Base-by-base conservation (phyloP, 1,140 invertebrate species). In the Achatina immaculata region DNA sequence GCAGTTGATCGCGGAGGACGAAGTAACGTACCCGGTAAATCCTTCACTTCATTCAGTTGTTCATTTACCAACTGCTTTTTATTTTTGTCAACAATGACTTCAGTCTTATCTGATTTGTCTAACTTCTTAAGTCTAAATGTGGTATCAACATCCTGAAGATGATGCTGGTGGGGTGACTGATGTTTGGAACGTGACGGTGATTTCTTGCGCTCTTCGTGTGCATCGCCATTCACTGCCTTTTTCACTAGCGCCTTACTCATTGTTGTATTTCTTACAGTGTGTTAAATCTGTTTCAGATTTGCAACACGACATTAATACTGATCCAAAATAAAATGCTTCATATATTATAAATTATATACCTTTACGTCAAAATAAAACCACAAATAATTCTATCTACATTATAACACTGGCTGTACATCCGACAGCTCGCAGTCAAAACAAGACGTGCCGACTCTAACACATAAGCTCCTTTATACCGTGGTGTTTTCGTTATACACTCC, bases 181-280 rank as follows among this genome's bases (percentile, higher is more conserved):
- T 42, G 62, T 68, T 78, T 78, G 28, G 76, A 43, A 43, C 76
- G 65, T 36, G 78, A 72, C 14, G 78, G 78, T 40, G 78, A 80
- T 42, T 71, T 80, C 42, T 80, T 80, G 14, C 68, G 42, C 38
- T 80, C 78, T 31, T 80, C 75, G 28, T 42, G 34, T 19, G 78
- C 73, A 65, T 81, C 82, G 62, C 82, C 82, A 77, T 80, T 83
- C 24, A 81, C 65, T 78, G 82, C 79, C 71, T 81, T 83, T 51
- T 81, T 80, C 16, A 83, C 43, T 73, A 76, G 73, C 31, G 79
- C 42, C 31, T 83, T 83, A 71, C 73, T 83, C 82, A 83, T 83
- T 69, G 80, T 83, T 55, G 36, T 19, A 38, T 38, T 65, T n/a
- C 31, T 2, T 74, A 48, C 4, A 31, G n/a, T 31, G 75, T 34